Percentiles rank a stretch among this genome's conserved stretches.
phyloP scores from a whole-genome alignment of 1,140 invertebrate species.

The Venustaconcha ellipsiformis region DNA sequence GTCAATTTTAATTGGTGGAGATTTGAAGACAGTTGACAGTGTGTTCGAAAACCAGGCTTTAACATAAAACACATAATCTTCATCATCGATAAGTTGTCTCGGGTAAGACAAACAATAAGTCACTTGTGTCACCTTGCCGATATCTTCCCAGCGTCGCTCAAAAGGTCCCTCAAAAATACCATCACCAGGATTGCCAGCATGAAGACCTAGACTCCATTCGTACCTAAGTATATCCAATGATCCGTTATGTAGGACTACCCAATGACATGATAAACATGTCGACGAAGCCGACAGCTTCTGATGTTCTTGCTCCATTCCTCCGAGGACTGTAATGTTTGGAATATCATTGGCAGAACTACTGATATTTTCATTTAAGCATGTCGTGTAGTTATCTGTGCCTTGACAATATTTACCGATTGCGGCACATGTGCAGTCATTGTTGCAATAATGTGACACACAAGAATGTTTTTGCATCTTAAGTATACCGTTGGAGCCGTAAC shows the following conservation, averaged over 20 bases:
- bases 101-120: conserved; percentile 35
- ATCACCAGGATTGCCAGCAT: conserved; percentile 18
- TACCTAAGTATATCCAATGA: conserved; percentile 20
- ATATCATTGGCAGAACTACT: background rate
- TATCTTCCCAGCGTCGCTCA: conserved; percentile 40
- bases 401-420: conserved; percentile 34
- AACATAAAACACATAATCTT: conserved; percentile 39
- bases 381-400: background rate
- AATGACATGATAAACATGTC: conserved; percentile 32
- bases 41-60: conserved; percentile 35
- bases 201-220: conserved; percentile 44
- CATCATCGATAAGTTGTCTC: conserved; percentile 10
- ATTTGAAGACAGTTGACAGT: conserved; percentile 22
- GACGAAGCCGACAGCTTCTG: conserved; percentile 25
- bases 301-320: background rate
- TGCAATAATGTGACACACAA: conserved; percentile 40
- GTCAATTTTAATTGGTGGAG: conserved; percentile 33
- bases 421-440: conserved; percentile 45
- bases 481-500: background rate
- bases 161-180: conserved; percentile 30
- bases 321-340: conserved; percentile 1
- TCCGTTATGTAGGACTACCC: conserved; percentile 4
- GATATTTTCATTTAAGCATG: background rate
- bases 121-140: conserved; percentile 27
- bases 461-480: conserved; percentile 35